These are phyloP conservation scores for Calameuta pallipes DNA, from an alignment of 2,888 invertebrate species.

Conservation along the genomic window DNA sequence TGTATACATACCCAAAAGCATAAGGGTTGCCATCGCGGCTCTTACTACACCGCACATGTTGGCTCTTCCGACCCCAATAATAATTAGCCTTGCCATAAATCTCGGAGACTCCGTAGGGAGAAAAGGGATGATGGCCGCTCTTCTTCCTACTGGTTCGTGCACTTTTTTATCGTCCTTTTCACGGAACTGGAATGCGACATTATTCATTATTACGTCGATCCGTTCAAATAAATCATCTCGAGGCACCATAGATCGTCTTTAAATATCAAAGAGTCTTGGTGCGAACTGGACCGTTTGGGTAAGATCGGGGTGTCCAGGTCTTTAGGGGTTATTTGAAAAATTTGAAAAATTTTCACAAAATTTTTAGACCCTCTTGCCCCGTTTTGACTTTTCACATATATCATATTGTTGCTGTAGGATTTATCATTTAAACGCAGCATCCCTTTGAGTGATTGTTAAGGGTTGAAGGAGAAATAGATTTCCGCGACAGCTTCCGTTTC, in stretches of 20 bases:
- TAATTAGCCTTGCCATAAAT: conserved; percentile 56
- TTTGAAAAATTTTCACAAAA: neutral
- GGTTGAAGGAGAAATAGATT: neutral
- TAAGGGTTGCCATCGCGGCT: conserved; percentile 35
- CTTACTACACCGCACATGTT: conserved; percentile 34
- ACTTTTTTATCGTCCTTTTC: conserved; percentile 8
- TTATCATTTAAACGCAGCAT: neutral
- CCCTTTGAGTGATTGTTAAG: neutral
- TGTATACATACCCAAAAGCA: neutral
- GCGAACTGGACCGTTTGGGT: neutral
- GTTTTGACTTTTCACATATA: neutral
- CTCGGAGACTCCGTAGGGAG: conserved; percentile 12
- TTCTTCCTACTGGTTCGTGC: neutral
- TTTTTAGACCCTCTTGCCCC: neutral
- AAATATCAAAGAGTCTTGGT: neutral
- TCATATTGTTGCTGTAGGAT: neutral
- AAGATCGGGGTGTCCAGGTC: neutral
- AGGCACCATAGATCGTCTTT: neutral
- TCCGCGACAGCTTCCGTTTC: neutral
- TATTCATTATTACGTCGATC: conserved; percentile 11
- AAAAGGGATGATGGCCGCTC: neutral
- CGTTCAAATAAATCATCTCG: neutral
- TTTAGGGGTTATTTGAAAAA: neutral
- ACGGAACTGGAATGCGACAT: conserved; percentile 10
- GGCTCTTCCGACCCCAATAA: conserved; percentile 38